A percentile compares a stretch with the other conserved stretches of the same genome.
Evolutionary conservation across 1,140 invertebrate species (phyloP).

Genomic region (Bombus breviceps): DNA sequence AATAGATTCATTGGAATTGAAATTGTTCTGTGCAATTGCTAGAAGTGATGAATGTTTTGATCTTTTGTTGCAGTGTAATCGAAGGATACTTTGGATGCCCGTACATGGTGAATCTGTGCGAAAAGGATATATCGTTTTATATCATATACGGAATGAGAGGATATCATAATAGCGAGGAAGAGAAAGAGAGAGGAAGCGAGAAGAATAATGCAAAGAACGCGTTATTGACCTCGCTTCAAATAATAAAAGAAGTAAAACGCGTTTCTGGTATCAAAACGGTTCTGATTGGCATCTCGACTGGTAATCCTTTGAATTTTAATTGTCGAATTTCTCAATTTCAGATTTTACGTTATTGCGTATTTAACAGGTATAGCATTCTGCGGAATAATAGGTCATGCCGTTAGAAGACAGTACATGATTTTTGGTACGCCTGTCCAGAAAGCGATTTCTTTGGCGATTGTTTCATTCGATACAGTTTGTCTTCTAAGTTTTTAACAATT

Average conservation of each 20-base stretch:
- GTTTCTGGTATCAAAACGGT: constrained; percentile 80
- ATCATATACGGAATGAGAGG: constrained; percentile 84
- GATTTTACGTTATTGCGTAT: background rate
- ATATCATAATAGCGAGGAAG: constrained; percentile 66
- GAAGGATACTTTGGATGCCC: constrained; percentile 81
- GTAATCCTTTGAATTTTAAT: constrained; percentile 63
- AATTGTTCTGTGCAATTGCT: background rate
- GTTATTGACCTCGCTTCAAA: constrained; percentile 81
- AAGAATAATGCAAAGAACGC: constrained; percentile 84
- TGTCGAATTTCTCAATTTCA: background rate
- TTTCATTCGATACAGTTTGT: constrained; percentile 59
- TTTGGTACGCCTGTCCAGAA: constrained; percentile 87
- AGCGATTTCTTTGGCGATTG: constrained; percentile 46
- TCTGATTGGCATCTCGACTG: constrained; percentile 86
- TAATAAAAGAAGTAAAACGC: constrained; percentile 80
- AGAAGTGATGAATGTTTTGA: background rate
- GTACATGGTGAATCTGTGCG: constrained; percentile 85
- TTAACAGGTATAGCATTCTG: constrained; percentile 83
- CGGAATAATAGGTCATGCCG: constrained; percentile 87
- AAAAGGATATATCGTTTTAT: constrained; percentile 85
- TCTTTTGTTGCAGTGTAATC: constrained; percentile 70
- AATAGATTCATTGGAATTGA: background rate
- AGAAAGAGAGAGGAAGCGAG: background rate
- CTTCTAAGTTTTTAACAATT: background rate
- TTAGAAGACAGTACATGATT: constrained; percentile 87